Evolutionary conservation across 2,113 vertebrate species (phyloP).

Genomic region (Bambusicola thoracicus): DNA sequence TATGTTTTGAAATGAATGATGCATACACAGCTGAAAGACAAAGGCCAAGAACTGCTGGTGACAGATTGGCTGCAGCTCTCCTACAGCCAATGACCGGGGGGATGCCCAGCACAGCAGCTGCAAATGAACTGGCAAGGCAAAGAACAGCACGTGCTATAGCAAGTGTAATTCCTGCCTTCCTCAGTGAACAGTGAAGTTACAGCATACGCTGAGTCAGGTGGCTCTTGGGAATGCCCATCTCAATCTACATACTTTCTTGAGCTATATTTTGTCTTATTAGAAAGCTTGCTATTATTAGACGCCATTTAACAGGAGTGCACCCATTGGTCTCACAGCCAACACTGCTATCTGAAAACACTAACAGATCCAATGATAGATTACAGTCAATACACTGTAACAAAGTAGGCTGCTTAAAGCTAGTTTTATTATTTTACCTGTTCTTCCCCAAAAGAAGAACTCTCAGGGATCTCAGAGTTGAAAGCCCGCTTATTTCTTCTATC

Average conservation of each 20-base stretch:
- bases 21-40: not conserved
- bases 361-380: not conserved
- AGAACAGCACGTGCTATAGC: not conserved
- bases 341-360: not conserved
- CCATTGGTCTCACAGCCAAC: not conserved
- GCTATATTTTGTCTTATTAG: too few relatives aligned
- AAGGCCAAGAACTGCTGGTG: not conserved
- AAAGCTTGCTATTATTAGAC: too few relatives aligned
- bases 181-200: not conserved
- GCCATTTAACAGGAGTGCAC: not conserved
- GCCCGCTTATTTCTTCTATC: constrained; percentile 89
- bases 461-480: constrained; percentile 85
- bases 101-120: not conserved
- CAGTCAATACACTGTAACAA: not conserved
- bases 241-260: not conserved
- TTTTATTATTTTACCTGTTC: constrained; percentile 84
- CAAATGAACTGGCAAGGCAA: not conserved
- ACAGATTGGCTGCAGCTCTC: not conserved
- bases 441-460: constrained; percentile 91
- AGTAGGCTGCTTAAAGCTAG: not conserved
- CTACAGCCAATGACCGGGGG: not conserved
- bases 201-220: not conserved
- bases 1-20: not conserved
- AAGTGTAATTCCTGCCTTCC: not conserved
- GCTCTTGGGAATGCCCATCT: not conserved